Conservation (phyloP, 2,888 invertebrate species). For the Chrysotoxum bicinctum region DNA sequence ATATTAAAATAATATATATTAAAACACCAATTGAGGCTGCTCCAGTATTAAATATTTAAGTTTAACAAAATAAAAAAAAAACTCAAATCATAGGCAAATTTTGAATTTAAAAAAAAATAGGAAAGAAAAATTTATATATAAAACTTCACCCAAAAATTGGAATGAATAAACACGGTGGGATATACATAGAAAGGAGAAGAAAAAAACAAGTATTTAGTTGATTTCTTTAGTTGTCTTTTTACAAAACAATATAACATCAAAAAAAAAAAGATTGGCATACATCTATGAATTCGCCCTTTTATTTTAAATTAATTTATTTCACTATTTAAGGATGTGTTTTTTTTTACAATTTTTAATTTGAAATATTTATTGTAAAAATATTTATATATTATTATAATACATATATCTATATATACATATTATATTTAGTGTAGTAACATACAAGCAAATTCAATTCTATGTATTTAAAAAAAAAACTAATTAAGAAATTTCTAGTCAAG, state of each 20-base stretch:
- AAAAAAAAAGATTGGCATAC: constrained; percentile 13
- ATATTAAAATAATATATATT: constrained; percentile 8
- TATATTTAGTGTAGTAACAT: constrained; percentile 37
- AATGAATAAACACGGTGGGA: constrained; percentile 7
- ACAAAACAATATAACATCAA: not conserved
- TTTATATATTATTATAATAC: constrained; percentile 27
- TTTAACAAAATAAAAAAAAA: constrained; percentile 8
- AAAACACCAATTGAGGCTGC: constrained; percentile 58
- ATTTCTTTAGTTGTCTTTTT: constrained; percentile 65
- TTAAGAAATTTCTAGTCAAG: constrained; percentile 67
- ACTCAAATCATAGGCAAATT: constrained; percentile 17
- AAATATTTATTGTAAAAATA: constrained; percentile 62
- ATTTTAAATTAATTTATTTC: constrained; percentile 25
- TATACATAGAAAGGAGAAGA: constrained; percentile 11
- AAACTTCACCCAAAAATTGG: constrained; percentile 5
- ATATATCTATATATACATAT: constrained; percentile 10
- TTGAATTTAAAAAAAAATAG: not conserved
- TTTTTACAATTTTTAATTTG: constrained; percentile 34
- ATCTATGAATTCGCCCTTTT: constrained; percentile 15
- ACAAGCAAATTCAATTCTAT: constrained; percentile 45
- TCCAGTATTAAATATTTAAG: constrained; percentile 61
- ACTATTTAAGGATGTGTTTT: constrained; percentile 36
- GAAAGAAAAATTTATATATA: not conserved
- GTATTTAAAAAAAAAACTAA: constrained; percentile 46
- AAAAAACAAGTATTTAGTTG: constrained; percentile 48